Conservation (phyloP, 64 coral and sea anemone genomes). For the Porites lutea region DNA sequence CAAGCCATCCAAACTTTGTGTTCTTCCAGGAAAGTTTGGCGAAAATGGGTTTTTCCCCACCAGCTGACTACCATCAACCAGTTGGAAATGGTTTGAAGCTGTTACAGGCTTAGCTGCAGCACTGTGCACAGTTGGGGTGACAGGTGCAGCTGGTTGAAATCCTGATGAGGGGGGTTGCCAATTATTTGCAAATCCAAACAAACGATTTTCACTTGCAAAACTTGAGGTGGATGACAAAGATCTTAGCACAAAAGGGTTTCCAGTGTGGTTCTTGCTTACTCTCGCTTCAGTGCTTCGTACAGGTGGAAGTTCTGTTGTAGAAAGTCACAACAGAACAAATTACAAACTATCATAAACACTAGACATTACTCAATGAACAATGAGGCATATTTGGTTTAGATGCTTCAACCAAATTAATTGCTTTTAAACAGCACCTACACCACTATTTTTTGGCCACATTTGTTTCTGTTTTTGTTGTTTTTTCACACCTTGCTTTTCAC, state of each 20-base stretch:
- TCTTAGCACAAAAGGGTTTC: conserved; percentile 25
- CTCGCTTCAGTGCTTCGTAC: neutral
- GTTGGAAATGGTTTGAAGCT: conserved; percentile 4
- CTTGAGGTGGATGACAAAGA: neutral
- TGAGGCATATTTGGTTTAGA: too few species aligned
- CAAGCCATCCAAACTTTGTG: neutral
- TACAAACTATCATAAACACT: too few species aligned
- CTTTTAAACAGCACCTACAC: too few species aligned
- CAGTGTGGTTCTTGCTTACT: neutral
- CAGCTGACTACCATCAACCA: neutral
- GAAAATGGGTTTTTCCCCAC: conserved; percentile 28
- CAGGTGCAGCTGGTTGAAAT: neutral
- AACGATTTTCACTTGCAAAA: neutral
- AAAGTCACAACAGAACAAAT: neutral
- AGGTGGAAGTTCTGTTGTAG: neutral
- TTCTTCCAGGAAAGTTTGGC: neutral
- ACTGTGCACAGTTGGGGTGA: neutral
- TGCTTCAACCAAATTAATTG: too few species aligned
- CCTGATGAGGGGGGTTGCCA: neutral
- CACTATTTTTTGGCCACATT: too few species aligned
- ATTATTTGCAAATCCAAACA: neutral
- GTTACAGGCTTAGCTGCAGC: neutral
- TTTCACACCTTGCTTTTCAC: too few species aligned
- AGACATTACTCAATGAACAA: too few species aligned
- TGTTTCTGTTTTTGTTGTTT: too few species aligned